These are phyloP conservation scores for Oreochromis niloticus DNA, from an alignment of 2,113 vertebrate genomes.

Conservation along the genomic window DNA sequence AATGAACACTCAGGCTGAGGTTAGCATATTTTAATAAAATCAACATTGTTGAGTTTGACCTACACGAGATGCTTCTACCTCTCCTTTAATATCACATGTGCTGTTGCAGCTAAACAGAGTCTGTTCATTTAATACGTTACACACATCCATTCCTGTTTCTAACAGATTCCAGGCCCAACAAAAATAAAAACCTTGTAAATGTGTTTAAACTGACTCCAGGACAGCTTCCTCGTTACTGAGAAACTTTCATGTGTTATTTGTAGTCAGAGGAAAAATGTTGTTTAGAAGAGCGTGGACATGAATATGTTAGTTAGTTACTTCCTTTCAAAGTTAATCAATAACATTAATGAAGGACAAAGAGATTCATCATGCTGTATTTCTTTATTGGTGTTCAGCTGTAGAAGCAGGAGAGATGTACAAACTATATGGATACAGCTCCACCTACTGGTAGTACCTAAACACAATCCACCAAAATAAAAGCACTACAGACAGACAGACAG, in stretches of 20 bases:
- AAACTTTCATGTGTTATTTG: not conserved
- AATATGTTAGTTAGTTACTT: not conserved
- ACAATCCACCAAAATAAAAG: not conserved
- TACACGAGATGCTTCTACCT: not conserved
- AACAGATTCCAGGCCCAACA: not conserved
- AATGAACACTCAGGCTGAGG: not conserved
- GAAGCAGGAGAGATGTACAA: not conserved
- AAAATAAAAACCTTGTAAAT: not conserved
- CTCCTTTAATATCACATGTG: not conserved
- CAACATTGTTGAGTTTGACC: not conserved
- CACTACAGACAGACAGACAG: not conserved
- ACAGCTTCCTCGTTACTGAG: not conserved
- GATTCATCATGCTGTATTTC: not conserved
- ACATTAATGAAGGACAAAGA: not conserved
- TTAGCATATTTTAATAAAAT: not conserved
- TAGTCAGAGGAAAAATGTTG: not conserved
- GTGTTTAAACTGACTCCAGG: not conserved
- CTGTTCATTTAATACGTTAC: not conserved
- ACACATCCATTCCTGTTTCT: not conserved
- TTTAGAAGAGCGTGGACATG: not conserved
- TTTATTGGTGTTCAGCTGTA: not conserved
- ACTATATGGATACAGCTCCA: constrained; percentile 9
- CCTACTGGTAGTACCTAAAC: constrained; percentile 19
- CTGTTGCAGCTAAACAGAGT: not conserved
- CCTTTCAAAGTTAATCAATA: not conserved